Conservation (phyloP, 2,797 vertebrate genomes). For the Alectoris magna region DNA sequence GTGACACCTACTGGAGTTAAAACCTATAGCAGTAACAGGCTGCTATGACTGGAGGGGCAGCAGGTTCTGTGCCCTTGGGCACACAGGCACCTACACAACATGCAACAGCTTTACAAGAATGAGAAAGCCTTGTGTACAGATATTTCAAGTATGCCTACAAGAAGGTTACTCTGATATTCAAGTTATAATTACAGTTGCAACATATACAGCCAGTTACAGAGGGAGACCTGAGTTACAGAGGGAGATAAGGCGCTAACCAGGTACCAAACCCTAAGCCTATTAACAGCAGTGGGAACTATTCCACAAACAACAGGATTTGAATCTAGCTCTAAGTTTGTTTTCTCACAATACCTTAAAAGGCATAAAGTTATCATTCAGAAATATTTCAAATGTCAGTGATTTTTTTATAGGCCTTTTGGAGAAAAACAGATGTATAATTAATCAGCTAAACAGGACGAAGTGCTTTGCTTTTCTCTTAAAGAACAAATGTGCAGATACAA, state of each 20-base stretch:
- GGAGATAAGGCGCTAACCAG: neutral
- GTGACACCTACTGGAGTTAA: neutral
- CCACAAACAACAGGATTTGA: neutral
- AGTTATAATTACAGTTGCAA: neutral
- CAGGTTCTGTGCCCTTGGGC: neutral
- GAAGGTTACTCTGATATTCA: neutral
- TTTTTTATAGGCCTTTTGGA: neutral
- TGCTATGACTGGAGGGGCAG: neutral
- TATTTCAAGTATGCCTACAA: neutral
- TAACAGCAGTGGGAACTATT: neutral
- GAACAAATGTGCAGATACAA: neutral
- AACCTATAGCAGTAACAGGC: neutral
- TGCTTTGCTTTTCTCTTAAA: neutral
- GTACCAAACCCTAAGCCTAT: neutral
- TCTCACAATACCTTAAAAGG: neutral
- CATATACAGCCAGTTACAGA: neutral
- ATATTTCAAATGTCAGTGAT: slow-evolving; percentile 1
- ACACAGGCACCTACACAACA: neutral
- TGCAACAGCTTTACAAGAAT: neutral
- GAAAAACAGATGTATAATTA: neutral
- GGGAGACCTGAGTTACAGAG: neutral
- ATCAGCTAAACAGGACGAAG: neutral
- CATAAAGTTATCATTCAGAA: neutral
- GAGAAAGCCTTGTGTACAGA: neutral
- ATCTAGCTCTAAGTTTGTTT: neutral